These are phyloP conservation scores for Crypturellus tataupa DNA, from an alignment of 2,797 vertebrate species.

Conservation along the genomic window DNA sequence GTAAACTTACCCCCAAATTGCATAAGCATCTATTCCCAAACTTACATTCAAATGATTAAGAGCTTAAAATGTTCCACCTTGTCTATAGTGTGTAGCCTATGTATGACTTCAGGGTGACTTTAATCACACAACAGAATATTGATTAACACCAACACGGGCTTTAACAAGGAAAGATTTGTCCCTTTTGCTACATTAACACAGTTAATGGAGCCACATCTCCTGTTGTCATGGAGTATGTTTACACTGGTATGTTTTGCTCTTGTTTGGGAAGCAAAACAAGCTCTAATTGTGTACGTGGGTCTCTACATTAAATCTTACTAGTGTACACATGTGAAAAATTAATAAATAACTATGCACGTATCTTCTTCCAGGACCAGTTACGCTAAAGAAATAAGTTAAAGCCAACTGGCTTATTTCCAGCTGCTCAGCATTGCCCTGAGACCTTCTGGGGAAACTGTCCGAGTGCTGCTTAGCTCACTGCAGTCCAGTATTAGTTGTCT, in stretches of 20 bases:
- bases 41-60: neutral
- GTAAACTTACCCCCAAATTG: neutral
- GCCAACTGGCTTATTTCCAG: conserved; percentile 34
- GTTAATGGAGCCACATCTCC: neutral
- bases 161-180: neutral
- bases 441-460: conserved; percentile 23
- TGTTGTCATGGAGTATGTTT: accelerated
- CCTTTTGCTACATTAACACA: neutral
- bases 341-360: neutral
- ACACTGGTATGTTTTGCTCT: neutral
- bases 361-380: neutral
- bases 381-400: neutral
- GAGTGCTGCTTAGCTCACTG: neutral
- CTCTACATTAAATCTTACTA: neutral
- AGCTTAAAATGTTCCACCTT: neutral
- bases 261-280: neutral
- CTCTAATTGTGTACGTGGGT: neutral
- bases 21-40: neutral
- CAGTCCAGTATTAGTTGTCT: neutral
- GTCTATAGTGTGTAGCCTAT: neutral
- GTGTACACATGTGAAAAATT: neutral
- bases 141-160: neutral
- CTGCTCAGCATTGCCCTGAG: neutral
- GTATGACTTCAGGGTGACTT: neutral
- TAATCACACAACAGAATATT: neutral